phyloP scores from a whole-genome alignment of 2,888 invertebrate species.

The Dendrolimus houi region DNA sequence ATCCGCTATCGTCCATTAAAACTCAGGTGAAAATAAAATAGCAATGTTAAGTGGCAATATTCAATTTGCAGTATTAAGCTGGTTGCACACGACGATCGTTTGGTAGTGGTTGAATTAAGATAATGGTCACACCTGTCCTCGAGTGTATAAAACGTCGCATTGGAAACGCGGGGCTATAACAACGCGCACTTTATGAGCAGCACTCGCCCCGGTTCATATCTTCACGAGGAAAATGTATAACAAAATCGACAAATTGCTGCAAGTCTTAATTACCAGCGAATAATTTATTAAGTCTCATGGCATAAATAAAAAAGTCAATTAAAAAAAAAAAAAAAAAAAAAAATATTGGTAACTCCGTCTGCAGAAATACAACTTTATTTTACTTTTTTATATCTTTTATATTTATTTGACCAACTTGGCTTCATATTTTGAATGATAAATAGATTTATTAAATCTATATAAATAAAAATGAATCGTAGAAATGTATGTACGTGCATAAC shows the following conservation, averaged over 20 bases:
- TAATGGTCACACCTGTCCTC: slow-evolving; percentile 71
- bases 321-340: too few relatives aligned
- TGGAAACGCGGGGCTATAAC: slow-evolving; percentile 49
- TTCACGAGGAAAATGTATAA: background rate
- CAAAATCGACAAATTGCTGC: slow-evolving; percentile 22
- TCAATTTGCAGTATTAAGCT: slow-evolving; percentile 41
- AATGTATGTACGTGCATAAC: too few relatives aligned
- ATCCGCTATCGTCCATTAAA: too few relatives aligned
- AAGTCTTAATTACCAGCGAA: slow-evolving; percentile 16
- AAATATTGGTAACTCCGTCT: too few relatives aligned
- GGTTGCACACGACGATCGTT: slow-evolving; percentile 45
- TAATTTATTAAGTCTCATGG: slow-evolving; percentile 4
- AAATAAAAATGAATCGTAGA: too few relatives aligned
- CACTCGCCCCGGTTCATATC: slow-evolving; percentile 4
- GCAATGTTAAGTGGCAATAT: slow-evolving; percentile 4
- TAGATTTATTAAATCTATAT: too few relatives aligned
- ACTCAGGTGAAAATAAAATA: slow-evolving; percentile 4
- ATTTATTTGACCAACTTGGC: too few relatives aligned
- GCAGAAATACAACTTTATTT: too few relatives aligned
- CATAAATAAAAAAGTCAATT: background rate
- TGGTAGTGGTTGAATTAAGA: slow-evolving; percentile 70
- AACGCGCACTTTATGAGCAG: slow-evolving; percentile 49
- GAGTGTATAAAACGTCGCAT: slow-evolving; percentile 60
- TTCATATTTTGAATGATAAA: too few relatives aligned
- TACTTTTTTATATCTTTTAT: too few relatives aligned